Base-by-base conservation (phyloP, 2,113 vertebrate genomes). In the Coryphaenoides rupestris region DNA sequence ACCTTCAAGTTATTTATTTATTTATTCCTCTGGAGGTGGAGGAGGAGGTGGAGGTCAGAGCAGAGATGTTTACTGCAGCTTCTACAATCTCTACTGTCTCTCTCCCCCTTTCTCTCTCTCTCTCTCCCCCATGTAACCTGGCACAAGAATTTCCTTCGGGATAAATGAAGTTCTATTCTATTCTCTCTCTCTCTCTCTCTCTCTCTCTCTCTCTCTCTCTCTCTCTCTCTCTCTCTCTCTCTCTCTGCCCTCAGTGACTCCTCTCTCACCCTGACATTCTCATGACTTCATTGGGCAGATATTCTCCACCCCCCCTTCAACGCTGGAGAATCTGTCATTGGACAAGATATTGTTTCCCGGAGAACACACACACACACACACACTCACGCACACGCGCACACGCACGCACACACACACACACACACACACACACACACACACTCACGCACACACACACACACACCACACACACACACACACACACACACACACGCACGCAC, bases 211-310 rank as follows among this genome's bases (percentile, higher is more conserved):
- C 64, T 63, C 50, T 19, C 62, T 22, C 26, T 58, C 28, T 21
- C n/a, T 60, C n/a, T 21, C 58, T 17, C 55, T 26, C 55, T 57
- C 22, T 23, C 52, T 53, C 22, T 63, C 65, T 52, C 62, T 73
- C 83, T 90, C 85, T 15, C 54, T 55, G n/a, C 73, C 28, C 47
- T 61, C 24, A 3, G 3, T 26, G 3, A 3, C 24, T 26, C 24
- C 33, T 55, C 28, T 52, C 19, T 50, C 22, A 19, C 52, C 45
- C 22, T 63, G 62, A 47, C 62, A 73, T 84, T 90, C 85, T 82
- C 86, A 91, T 90, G 85, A 92, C 85, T 85, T 90, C 87, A 91
- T 65, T 65, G 70, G 53, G 60, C 78, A 90, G 84, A 70, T 77
- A 90, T 90, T 87, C 74, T 76, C 40, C 77, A 60, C 64, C 4